Base-by-base conservation (phyloP, 2,797 vertebrate species). In the Cyclura pinguis region DNA sequence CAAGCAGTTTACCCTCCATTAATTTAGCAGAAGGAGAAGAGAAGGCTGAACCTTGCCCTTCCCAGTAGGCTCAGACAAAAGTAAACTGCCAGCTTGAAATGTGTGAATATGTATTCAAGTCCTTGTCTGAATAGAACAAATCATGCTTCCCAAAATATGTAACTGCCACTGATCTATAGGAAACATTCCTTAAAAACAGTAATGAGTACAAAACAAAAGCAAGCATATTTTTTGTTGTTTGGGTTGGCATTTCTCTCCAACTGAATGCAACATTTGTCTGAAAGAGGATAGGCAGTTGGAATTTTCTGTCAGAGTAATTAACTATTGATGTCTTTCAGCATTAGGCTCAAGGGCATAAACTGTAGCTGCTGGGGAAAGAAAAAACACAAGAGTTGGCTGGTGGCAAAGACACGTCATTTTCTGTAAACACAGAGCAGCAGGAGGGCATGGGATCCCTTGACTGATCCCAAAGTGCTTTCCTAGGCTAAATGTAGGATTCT, bases 281-380 rank as follows among this genome's bases (percentile, higher is more conserved):
- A 94, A 92, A 96, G 82, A 35, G 85, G 93, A 93, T 90, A 80
- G 32, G 80, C 92, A 95, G 93, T 93, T 92, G 83, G 90, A 94
- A 96, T 64, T 59, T 96, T 90, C 94, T 95, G 95, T 95, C 92
- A 93, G 90, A 96, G 94, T 96, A 97, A 97, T 97, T 96, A 96
- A 94, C 97, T 95, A 94, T 92, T 76, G 82, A 84, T 97, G 97
- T 97, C 86, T 24, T 12, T 76, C 90, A 69, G 73, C 62, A 92
- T 97, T 95, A 96, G 84, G 85, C 92, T 96, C 96, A 96, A 73
- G 59, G 69, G 59, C 91, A 32, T 27, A 76, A 93, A 88, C 84
- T 67, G 32, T 91, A 91, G 93, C 96, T 94, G 86, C 67, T 95
- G 94, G 95, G 93, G 92, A 91, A 76, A 81, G 73, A 93, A 90